These are phyloP conservation scores for Plectrocnemia conspersa DNA, from an alignment of 1,140 invertebrate genomes.

Conservation along the genomic window DNA sequence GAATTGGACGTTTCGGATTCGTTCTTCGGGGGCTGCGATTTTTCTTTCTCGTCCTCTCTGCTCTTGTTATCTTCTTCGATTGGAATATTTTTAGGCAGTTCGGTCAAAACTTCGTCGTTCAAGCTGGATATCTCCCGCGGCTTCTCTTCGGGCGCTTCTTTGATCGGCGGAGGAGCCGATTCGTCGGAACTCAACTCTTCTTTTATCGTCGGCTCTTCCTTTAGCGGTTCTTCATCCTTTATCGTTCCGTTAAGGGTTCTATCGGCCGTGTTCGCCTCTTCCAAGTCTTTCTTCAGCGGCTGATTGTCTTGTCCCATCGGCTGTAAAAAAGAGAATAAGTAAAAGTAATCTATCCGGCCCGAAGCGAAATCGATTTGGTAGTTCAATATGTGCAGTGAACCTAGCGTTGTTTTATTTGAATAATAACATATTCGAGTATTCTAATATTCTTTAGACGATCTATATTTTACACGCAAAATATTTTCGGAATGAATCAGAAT, in stretches of 20 bases:
- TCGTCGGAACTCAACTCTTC: background rate
- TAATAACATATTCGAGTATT: too few relatives aligned
- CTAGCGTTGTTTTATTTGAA: too few relatives aligned
- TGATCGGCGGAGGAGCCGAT: background rate
- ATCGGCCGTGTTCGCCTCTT: conserved; percentile 33
- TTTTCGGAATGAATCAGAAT: too few relatives aligned
- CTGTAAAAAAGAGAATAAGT: conserved; percentile 25
- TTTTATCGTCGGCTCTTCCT: conserved; percentile 2
- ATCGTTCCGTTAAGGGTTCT: conserved; percentile 38
- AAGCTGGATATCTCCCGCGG: background rate
- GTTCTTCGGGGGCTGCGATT: conserved; percentile 8
- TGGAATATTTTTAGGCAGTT: too few relatives aligned
- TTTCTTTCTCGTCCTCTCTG: conserved; percentile 31
- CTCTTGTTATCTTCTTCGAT: conserved; percentile 42
- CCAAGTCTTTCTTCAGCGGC: conserved; percentile 31
- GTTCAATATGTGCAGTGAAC: too few relatives aligned
- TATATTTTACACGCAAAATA: too few relatives aligned
- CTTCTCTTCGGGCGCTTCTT: conserved; percentile 16
- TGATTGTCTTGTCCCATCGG: conserved; percentile 35
- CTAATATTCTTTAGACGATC: too few relatives aligned
- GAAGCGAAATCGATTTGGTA: too few relatives aligned
- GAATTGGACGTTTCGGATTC: conserved; percentile 7
- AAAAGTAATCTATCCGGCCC: too few relatives aligned
- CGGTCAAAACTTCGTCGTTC: conserved; percentile 3
- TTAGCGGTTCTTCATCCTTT: background rate